phyloP scores from a whole-genome alignment of 1,140 invertebrate species.

The Ladona fulva region DNA sequence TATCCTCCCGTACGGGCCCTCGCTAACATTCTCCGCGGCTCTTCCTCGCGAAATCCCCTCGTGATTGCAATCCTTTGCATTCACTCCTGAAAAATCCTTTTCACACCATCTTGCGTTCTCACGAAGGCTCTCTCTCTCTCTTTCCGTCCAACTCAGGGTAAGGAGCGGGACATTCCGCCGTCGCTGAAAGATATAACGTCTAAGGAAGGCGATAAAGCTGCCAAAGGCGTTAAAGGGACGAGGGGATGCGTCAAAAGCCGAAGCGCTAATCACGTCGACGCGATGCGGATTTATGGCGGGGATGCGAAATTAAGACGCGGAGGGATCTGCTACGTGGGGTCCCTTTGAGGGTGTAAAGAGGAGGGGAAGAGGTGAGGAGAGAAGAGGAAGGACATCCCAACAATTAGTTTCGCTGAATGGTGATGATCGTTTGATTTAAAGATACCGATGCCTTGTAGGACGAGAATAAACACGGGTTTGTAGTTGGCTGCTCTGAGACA shows the following conservation, averaged over 20 bases:
- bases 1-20: too few species aligned
- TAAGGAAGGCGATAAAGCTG: neutral
- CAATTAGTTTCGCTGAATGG: neutral
- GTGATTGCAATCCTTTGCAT: neutral
- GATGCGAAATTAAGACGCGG: neutral
- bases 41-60: neutral
- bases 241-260: too few species aligned
- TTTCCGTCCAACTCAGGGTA: too few species aligned
- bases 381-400: neutral
- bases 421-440: conserved; percentile 3
- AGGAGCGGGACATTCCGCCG: neutral
- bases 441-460: neutral
- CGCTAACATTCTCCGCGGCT: too few species aligned
- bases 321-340: too few species aligned
- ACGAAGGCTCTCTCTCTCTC: too few species aligned
- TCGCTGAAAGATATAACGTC: neutral
- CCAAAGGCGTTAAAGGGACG: neutral
- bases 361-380: neutral
- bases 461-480: neutral
- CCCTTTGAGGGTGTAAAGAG: neutral
- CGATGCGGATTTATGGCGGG: neutral
- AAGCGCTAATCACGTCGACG: neutral
- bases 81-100: too few species aligned
- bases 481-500: too few species aligned
- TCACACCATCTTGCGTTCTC: too few species aligned